These are phyloP conservation scores for Beaufortia kweichowensis DNA, from an alignment of 2,113 vertebrate species.

Conservation along the genomic window DNA sequence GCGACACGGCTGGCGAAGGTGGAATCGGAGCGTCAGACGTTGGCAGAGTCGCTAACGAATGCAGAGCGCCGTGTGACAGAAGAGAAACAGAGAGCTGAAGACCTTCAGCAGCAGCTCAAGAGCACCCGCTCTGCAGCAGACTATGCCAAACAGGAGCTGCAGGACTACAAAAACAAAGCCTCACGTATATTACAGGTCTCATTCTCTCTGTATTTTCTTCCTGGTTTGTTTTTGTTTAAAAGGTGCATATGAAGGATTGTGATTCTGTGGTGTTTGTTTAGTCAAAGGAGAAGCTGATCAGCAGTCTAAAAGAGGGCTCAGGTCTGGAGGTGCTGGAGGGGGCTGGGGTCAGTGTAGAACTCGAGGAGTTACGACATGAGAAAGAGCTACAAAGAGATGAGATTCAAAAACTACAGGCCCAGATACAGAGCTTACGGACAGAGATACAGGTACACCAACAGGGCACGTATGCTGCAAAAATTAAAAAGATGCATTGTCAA, in stretches of 20 bases:
- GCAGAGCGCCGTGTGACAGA: constrained; percentile 82
- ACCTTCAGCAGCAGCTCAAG: constrained; percentile 87
- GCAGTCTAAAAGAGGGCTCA: constrained; percentile 96
- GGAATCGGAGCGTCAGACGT: constrained; percentile 85
- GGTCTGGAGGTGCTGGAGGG: constrained; percentile 88
- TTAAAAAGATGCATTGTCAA: background rate
- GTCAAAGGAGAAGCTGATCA: constrained; percentile 99
- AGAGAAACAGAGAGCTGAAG: constrained; percentile 83
- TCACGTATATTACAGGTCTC: constrained; percentile 91
- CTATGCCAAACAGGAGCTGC: constrained; percentile 84
- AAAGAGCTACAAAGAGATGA: constrained; percentile 91
- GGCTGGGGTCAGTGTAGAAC: constrained; percentile 77
- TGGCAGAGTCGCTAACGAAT: constrained; percentile 84
- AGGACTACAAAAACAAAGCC: constrained; percentile 96
- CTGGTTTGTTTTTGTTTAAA: background rate
- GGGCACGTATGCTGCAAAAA: background rate
- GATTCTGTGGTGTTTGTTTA: constrained; percentile 54
- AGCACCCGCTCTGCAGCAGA: constrained; percentile 77
- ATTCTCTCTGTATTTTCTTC: background rate
- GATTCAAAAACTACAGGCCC: constrained; percentile 87
- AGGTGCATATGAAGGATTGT: background rate
- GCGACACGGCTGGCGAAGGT: constrained; percentile 79
- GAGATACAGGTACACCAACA: constrained; percentile 82
- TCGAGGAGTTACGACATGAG: constrained; percentile 93
- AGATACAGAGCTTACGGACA: constrained; percentile 82